phyloP scores from a whole-genome alignment of 2,888 invertebrate species.

The Notocelia uddmanniana region DNA sequence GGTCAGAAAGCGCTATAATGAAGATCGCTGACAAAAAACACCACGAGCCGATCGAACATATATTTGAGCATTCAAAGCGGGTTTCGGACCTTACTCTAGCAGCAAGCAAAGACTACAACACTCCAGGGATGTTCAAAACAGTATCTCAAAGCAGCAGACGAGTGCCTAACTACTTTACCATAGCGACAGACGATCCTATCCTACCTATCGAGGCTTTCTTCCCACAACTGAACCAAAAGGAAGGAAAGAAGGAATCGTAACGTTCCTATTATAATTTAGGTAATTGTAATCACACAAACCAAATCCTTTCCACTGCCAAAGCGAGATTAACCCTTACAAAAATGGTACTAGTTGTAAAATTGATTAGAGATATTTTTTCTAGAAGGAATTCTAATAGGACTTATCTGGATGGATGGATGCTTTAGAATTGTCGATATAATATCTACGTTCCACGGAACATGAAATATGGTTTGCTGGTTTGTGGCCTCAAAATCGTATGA shows the following conservation, averaged over 20 bases:
- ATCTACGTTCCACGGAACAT: not conserved
- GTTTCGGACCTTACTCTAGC: conserved; percentile 91
- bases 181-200: conserved; percentile 92
- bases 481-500: not conserved
- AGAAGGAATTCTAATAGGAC: not conserved
- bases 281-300: conserved; percentile 64
- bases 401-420: not conserved
- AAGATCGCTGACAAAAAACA: conserved; percentile 85
- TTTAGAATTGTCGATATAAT: not conserved
- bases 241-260: conserved; percentile 77
- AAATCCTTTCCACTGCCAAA: conserved; percentile 81
- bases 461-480: conserved; percentile 2
- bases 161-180: conserved; percentile 89
- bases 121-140: conserved; percentile 90
- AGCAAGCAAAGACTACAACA: conserved; percentile 89
- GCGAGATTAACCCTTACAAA: conserved; percentile 51
- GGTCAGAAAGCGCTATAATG: conserved; percentile 85
- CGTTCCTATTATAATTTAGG: conserved; percentile 60
- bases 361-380: conserved; percentile 1
- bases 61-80: conserved; percentile 87
- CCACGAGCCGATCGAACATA: conserved; percentile 72
- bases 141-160: conserved; percentile 87
- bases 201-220: conserved; percentile 93
- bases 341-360: conserved; percentile 26
- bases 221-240: conserved; percentile 88